Conservation (phyloP, 1,140 invertebrate genomes). For the Dryas iulia region DNA sequence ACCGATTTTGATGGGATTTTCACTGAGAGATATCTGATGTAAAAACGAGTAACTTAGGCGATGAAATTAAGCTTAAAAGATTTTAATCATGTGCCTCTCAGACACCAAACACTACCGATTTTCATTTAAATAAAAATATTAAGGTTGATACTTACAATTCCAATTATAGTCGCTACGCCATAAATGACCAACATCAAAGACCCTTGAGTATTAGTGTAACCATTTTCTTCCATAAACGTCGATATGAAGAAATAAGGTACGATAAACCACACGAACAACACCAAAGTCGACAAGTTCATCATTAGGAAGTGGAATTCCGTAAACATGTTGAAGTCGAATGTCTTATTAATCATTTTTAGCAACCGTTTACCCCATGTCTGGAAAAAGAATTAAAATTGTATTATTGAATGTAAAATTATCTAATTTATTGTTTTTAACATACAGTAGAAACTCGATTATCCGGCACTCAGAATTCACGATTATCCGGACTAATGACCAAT, state of each 20-base stretch:
- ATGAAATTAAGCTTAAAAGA: too few relatives aligned
- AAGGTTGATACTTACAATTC: conserved; percentile 84
- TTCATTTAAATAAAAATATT: neutral
- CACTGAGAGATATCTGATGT: too few relatives aligned
- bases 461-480: too few relatives aligned
- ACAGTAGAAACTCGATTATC: too few relatives aligned
- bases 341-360: conserved; percentile 85
- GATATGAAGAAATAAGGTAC: conserved; percentile 94
- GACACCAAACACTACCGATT: too few relatives aligned
- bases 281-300: conserved; percentile 90
- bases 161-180: conserved; percentile 92
- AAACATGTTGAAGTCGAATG: conserved; percentile 92
- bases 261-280: conserved; percentile 94
- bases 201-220: conserved; percentile 85
- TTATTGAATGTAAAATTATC: too few relatives aligned
- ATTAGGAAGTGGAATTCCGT: conserved; percentile 90
- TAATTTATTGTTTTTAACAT: too few relatives aligned
- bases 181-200: conserved; percentile 89
- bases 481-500: too few relatives aligned
- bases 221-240: conserved; percentile 83
- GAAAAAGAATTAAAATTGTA: conserved; percentile 43
- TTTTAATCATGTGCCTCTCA: too few relatives aligned
- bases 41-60: too few relatives aligned
- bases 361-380: conserved; percentile 88
- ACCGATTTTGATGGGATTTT: too few relatives aligned